Percentiles rank a stretch among this genome's conserved stretches.
phyloP scores from a whole-genome alignment of 2,888 invertebrate species.

The Thalpophila matura region DNA sequence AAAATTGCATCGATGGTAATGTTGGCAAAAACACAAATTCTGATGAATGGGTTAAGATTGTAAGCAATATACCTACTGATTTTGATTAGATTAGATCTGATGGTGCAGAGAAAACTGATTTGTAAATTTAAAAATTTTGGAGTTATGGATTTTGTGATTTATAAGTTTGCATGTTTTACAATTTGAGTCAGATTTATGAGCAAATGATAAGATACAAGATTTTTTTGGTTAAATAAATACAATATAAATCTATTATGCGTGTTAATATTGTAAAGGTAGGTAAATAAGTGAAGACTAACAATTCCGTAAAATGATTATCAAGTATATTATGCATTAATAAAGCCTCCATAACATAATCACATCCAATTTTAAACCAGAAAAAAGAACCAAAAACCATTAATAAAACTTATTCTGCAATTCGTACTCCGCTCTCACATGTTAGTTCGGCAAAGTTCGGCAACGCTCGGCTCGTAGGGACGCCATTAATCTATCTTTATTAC shows the following conservation, averaged over 20 bases:
- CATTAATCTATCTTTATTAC: conserved; percentile 88
- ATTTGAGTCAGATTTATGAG: not conserved
- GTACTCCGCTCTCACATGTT: conserved; percentile 53
- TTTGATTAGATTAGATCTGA: not conserved
- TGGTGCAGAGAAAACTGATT: not conserved
- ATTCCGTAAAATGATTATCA: too few species aligned
- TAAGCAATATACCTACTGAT: not conserved
- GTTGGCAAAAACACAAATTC: conserved; percentile 63
- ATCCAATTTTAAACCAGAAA: conserved; percentile 6
- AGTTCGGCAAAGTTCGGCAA: conserved; percentile 56
- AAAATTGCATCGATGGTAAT: conserved; percentile 76
- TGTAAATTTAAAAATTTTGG: not conserved
- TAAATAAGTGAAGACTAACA: too few species aligned
- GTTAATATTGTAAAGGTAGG: too few species aligned
- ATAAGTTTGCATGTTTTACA: not conserved
- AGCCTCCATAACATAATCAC: conserved; percentile 4
- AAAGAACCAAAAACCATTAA: conserved; percentile 42
- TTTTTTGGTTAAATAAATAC: not conserved
- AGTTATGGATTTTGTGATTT: too few species aligned
- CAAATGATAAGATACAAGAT: not conserved
- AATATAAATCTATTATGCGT: too few species aligned
- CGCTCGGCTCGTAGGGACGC: conserved; percentile 62
- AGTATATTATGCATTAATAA: not conserved
- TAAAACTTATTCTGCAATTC: conserved; percentile 58
- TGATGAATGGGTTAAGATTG: conserved; percentile 5